phyloP scores from a whole-genome alignment of 2,113 vertebrate genomes.

The Odocoileus hemionus region DNA sequence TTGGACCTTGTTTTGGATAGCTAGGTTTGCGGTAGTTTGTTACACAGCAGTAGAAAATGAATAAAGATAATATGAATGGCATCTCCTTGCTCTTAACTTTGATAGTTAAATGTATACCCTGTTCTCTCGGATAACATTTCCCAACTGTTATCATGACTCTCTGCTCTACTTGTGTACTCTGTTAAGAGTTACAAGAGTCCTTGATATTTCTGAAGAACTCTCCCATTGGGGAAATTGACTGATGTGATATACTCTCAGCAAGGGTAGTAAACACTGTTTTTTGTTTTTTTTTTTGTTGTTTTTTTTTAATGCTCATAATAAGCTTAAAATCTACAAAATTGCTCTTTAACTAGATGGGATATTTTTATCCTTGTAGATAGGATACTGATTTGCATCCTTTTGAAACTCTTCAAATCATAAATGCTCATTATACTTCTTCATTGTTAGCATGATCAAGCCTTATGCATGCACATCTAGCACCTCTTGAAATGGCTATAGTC shows the following conservation, averaged over 20 bases:
- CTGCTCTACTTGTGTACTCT: not conserved
- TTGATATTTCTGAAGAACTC: conserved; percentile 38
- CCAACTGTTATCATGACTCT: not conserved
- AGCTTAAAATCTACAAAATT: conserved; percentile 30
- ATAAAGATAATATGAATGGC: not conserved
- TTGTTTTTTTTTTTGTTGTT: not conserved
- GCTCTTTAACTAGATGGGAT: conserved; percentile 47
- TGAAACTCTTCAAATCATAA: conserved; percentile 59
- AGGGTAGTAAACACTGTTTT: conserved; percentile 25
- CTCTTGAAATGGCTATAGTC: conserved; percentile 42
- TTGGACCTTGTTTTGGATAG: not conserved
- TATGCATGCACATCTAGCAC: conserved; percentile 10
- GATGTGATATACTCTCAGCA: not conserved
- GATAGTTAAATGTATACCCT: not conserved
- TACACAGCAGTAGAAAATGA: not conserved
- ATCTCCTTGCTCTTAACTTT: not conserved
- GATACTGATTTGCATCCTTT: conserved; percentile 49
- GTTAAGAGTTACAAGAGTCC: conserved; percentile 18
- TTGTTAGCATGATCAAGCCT: conserved; percentile 35
- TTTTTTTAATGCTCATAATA: conserved; percentile 18
- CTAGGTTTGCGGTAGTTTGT: not conserved
- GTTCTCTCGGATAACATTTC: conserved; percentile 39
- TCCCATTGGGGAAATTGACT: conserved; percentile 4
- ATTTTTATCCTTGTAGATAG: conserved; percentile 54
- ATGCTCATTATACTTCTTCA: conserved; percentile 51